Evolutionary conservation across 1,140 invertebrate genomes (phyloP), one percentile per base, ranked within the genome.

Genomic region (Leptopilina clavipes): DNA sequence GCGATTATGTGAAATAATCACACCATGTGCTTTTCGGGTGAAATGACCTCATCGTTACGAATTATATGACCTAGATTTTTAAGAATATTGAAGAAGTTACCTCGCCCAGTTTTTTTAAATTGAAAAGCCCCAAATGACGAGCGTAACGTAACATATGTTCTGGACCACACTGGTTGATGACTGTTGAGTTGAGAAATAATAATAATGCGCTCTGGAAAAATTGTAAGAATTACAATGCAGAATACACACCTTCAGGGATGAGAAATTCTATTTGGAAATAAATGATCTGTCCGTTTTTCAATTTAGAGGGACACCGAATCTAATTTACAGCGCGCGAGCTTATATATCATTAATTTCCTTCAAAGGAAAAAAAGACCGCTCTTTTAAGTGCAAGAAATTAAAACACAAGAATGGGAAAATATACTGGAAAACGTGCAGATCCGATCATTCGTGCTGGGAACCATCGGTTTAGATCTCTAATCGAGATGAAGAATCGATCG

Each of bases 401-500:
- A 65, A 65, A 65, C 25, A 31, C 70, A 40, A 44, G 45, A 45
- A 76, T 22, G 19, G 19, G 19, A 65, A 65, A 65, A 65, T 25
- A 31, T 65, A 65, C 56, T n/a, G 56, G 22, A 7, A 52, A 82
- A 74, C 79, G 78, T 77, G 76, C 75, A 81, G 82, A 82, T 81
- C 78, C 73, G 76, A 82, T 81, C 76, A 81, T 76, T 76, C 79
- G 74, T 78, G 78, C 71, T 78, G 43, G 31, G 65, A 76, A 78
- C 75, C 65, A 75, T 43, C 70, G 54, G 44, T 9, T 40, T 72
- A 76, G 73, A 73, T 73, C 75, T 75, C 56, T 40, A 37, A 77
- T 71, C 74, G 73, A 78, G 79, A 76, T 77, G 76, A 81, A 78
- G 78, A 81, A 83, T 83, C 81, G 81, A 83, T 83, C 79, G 78